Base-by-base conservation (phyloP, 64 coral and sea anemone genomes). In the Porites australiensis region DNA sequence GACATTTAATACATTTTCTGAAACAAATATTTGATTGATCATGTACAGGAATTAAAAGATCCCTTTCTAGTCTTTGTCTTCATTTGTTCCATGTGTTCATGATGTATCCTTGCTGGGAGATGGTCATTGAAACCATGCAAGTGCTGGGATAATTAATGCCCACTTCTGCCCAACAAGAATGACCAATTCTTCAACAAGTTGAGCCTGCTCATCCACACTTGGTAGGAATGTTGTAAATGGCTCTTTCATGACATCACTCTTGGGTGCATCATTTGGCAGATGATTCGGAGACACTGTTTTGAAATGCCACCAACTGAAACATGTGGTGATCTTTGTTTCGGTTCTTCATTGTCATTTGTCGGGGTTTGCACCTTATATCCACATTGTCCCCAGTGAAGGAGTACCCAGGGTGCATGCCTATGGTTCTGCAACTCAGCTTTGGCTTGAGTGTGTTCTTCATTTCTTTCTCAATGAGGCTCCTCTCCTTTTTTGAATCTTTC, bases 331-430 rank as follows among this genome's bases (percentile, higher is more conserved):
- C 88, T 27, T 90, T 90, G 59, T 50, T 90, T 1, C 64, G 44
- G 63, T 90, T 90, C 64, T 82, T 90, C 1, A 64, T 3, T 4
- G 88, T 90, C 88, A 82, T 90, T 51, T 90, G 88, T 5, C 88
- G 76, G 44, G 88, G 88, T 22, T 47, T 66, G 8, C 76, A 78
- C 61, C 18, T 58, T 1, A 90, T 81, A 44, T 90, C 76, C 27
- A 90, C 88, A 90, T 90, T 90, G 64, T 90, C 88, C 20, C 88
- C 88, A 44, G 88, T 82, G 16, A 90, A 90, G 15, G 88, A 90
- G 55, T 90, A 90, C 5, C 88, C 63, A 27, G 88, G 88, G 48
- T 90, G 88, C 88, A 90, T 90, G 14, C 65, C 60, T 14, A 11
- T 55, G 53, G 53, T 55, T 55, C 53, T 55, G 53, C 11, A 55